Conservation (phyloP, 2,797 vertebrate species). For the Manis pentadactyla region DNA sequence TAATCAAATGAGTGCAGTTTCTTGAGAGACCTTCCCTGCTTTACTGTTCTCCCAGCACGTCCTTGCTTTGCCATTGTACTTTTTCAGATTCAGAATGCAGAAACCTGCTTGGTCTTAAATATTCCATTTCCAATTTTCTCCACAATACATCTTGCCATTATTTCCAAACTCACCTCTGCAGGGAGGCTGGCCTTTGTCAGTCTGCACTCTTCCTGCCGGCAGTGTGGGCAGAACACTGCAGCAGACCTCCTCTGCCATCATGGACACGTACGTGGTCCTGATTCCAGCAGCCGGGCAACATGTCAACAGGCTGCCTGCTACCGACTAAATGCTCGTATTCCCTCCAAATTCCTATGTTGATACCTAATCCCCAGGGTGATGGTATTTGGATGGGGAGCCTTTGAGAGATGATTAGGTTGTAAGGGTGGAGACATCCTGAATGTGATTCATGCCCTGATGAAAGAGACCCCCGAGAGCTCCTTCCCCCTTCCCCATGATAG, state of each 20-base stretch:
- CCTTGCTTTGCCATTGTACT: neutral
- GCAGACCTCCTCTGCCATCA: no score
- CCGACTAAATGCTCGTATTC: neutral
- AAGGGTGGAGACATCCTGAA: neutral
- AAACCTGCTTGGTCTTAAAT: neutral
- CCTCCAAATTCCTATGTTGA: neutral
- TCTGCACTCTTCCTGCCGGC: neutral
- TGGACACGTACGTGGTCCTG: no score
- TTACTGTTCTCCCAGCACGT: neutral
- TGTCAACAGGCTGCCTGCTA: neutral
- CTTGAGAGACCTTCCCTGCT: neutral
- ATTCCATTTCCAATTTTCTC: neutral
- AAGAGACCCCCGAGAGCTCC: neutral
- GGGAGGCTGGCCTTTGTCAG: neutral
- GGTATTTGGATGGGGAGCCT: neutral
- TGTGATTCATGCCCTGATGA: neutral
- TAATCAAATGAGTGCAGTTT: slow-evolving; percentile 14
- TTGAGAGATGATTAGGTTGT: neutral
- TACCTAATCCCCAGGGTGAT: neutral
- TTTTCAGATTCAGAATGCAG: slow-evolving; percentile 1
- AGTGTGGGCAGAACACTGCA: no score
- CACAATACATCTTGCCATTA: neutral
- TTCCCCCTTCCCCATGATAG: neutral
- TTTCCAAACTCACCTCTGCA: neutral
- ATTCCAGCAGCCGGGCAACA: no score